Percentiles rank a stretch among this genome's conserved stretches.
Evolutionary conservation across 2,113 vertebrate species (phyloP).

Genomic region (Nyctibius bracteatus): DNA sequence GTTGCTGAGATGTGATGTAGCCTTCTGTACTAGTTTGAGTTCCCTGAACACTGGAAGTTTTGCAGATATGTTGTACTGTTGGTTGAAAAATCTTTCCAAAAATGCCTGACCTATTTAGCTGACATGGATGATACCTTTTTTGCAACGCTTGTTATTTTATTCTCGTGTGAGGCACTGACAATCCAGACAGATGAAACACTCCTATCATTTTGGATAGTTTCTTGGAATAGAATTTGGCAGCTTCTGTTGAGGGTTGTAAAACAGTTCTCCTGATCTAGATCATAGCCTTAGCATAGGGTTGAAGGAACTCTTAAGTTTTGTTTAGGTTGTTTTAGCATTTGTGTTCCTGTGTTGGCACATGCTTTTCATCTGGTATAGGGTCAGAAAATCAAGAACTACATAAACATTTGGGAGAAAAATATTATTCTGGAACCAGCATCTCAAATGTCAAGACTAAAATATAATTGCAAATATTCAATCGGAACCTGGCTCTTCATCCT

Average conservation of each 20-base stretch:
- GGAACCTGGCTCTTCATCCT: neutral
- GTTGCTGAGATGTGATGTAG: neutral
- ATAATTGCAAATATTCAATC: neutral
- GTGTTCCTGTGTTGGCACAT: neutral
- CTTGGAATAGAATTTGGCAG: neutral
- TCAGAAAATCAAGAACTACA: neutral
- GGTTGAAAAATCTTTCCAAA: neutral
- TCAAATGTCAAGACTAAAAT: neutral
- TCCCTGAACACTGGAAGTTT: neutral
- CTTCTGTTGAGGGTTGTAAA: neutral
- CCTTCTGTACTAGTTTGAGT: neutral
- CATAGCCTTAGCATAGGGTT: neutral
- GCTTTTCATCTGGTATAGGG: neutral
- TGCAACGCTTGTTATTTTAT: neutral
- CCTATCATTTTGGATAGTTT: neutral
- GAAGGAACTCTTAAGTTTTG: neutral
- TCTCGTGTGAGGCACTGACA: neutral
- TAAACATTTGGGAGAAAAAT: neutral
- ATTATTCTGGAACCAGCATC: neutral
- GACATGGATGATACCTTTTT: neutral
- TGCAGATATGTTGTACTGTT: neutral
- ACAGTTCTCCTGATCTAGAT: neutral
- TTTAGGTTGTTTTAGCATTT: neutral
- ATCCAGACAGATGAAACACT: neutral
- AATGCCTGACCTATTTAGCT: neutral